These are phyloP conservation scores for Osmerus eperlanus DNA, from an alignment of 2,113 vertebrate species.

Conservation along the genomic window DNA sequence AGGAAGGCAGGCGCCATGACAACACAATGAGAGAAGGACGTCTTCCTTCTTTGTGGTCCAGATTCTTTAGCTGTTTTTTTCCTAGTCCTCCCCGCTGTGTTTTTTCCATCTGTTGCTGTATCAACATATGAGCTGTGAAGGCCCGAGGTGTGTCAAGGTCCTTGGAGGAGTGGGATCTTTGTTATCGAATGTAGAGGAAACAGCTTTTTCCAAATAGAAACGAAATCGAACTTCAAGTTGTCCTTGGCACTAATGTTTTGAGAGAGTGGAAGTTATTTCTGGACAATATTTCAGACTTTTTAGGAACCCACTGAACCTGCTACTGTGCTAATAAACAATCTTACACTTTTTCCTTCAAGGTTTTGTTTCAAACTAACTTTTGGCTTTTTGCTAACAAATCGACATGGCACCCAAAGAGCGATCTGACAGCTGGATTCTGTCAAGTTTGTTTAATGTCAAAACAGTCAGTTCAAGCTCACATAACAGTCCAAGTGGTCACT, in stretches of 20 bases:
- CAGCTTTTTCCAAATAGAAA: conserved; percentile 43
- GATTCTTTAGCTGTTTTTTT: not conserved
- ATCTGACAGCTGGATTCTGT: conserved; percentile 24
- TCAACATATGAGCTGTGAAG: conserved; percentile 27
- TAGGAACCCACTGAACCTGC: not conserved
- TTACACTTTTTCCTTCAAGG: not conserved
- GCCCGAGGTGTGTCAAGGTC: conserved; percentile 42
- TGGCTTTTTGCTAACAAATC: conserved; percentile 18
- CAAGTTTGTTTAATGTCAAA: conserved; percentile 25
- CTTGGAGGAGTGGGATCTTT: conserved; percentile 32
- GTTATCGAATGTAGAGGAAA: conserved; percentile 58
- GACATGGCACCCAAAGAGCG: conserved; percentile 20
- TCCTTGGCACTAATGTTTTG: conserved; percentile 34
- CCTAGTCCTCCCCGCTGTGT: not conserved
- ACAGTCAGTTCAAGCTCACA: conserved; percentile 9
- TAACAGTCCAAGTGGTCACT: not conserved
- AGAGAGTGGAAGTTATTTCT: not conserved
- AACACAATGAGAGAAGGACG: not conserved
- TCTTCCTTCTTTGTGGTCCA: not conserved
- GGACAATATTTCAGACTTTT: not conserved
- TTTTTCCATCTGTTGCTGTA: conserved; percentile 23
- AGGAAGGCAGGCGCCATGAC: not conserved
- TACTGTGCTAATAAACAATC: not conserved
- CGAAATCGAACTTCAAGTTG: conserved; percentile 36
- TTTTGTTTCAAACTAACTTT: not conserved